Conservation (phyloP, 2,797 vertebrate genomes). For the Crax fasciolata region DNA sequence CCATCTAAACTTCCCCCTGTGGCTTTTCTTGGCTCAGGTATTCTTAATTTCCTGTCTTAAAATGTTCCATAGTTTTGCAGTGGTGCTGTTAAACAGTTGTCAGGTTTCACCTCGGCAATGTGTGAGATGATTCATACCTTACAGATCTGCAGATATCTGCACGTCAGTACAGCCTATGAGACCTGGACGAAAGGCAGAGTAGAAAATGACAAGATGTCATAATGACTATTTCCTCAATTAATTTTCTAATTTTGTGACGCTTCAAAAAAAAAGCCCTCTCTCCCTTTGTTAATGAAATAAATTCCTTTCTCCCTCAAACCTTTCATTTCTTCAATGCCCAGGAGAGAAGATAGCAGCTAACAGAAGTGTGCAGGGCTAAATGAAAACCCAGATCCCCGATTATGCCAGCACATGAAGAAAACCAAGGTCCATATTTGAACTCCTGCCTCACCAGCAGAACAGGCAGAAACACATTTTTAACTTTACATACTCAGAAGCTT, state of each 20-base stretch:
- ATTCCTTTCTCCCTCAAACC: neutral
- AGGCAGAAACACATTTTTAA: neutral
- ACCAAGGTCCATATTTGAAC: neutral
- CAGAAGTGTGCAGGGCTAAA: rapidly evolving
- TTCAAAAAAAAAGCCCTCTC: neutral
- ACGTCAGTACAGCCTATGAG: neutral
- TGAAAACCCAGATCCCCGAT: neutral
- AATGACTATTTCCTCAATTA: neutral
- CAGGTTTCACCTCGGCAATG: conserved; percentile 46
- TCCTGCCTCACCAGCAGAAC: neutral
- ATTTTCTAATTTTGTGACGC: conserved; percentile 15
- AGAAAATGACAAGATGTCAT: neutral
- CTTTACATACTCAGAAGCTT: neutral
- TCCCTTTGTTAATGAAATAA: neutral
- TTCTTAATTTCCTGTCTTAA: conserved; percentile 67
- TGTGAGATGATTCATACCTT: conserved; percentile 60
- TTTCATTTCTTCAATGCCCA: neutral
- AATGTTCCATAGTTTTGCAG: conserved; percentile 55
- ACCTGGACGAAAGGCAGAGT: neutral
- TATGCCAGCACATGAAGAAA: neutral
- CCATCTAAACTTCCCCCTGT: conserved; percentile 58
- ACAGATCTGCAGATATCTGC: conserved; percentile 31
- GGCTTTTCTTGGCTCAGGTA: conserved; percentile 64
- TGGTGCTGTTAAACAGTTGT: conserved; percentile 36
- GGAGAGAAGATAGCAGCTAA: neutral